These are phyloP conservation scores for Diceros bicornis DNA, from an alignment of 2,797 vertebrate genomes.

Conservation along the genomic window DNA sequence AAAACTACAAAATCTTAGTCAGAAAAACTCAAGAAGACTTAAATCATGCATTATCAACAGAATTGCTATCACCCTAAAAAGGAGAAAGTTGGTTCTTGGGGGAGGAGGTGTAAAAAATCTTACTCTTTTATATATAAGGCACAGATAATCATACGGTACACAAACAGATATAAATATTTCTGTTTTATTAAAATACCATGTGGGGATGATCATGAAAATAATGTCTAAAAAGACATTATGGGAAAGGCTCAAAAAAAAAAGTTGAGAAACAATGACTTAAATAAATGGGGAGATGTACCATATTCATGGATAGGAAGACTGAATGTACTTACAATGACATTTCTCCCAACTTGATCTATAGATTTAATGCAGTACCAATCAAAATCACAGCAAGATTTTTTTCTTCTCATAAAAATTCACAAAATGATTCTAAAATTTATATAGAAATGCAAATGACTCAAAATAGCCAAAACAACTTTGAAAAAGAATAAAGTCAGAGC, in stretches of 20 bases:
- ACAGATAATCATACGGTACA: background rate
- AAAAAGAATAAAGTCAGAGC: background rate
- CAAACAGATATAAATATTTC: background rate
- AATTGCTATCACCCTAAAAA: background rate
- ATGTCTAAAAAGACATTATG: background rate
- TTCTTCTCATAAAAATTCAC: background rate
- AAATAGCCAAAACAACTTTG: background rate
- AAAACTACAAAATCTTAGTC: background rate
- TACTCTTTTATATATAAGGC: background rate
- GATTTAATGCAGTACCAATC: slow-evolving; percentile 1
- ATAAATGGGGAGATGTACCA: background rate
- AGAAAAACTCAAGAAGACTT: background rate
- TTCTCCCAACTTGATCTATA: background rate
- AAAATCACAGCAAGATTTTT: background rate
- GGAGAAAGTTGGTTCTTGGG: background rate
- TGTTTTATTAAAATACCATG: background rate
- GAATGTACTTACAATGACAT: background rate
- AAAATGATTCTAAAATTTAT: background rate
- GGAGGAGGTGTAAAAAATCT: background rate
- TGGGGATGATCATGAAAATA: background rate
- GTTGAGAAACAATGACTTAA: background rate
- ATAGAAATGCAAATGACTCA: background rate
- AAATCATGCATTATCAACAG: background rate
- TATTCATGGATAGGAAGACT: background rate
- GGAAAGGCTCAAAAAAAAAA: background rate